phyloP scores from a whole-genome alignment of 37 sponge, comb jelly and placozoan genomes.

The Crambe crambe region DNA sequence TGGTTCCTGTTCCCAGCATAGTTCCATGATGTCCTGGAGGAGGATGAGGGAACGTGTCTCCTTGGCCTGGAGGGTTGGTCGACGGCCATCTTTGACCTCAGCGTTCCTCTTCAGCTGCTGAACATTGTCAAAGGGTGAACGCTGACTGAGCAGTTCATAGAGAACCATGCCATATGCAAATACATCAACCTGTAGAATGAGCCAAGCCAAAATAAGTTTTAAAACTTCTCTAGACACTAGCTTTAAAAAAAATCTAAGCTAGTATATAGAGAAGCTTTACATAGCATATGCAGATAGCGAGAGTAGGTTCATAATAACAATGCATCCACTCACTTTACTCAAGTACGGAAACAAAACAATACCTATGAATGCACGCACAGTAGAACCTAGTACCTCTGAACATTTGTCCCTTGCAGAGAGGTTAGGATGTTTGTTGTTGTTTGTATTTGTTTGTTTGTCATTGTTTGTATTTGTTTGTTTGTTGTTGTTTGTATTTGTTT shows the following conservation, averaged over 20 bases:
- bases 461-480: no score
- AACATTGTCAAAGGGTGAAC: conserved; percentile 62
- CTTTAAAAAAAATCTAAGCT: not conserved
- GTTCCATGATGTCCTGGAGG: conserved; percentile 67
- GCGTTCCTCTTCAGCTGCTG: conserved; percentile 30
- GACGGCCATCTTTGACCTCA: conserved; percentile 31
- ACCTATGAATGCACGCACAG: no score
- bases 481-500: no score
- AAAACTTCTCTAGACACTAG: not conserved
- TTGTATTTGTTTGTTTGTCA: no score
- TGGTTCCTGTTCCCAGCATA: conserved; percentile 80
- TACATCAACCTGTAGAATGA: conserved; percentile 76
- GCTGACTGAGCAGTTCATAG: conserved; percentile 70
- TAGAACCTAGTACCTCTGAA: no score
- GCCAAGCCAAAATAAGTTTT: not conserved
- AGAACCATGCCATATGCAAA: conserved; percentile 91
- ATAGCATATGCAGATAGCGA: no score
- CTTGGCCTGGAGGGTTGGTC: conserved; percentile 49
- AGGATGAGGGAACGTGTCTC: conserved; percentile 64
- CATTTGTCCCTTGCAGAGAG: no score
- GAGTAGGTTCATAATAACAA: no score
- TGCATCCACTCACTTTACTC: no score
- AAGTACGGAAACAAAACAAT: no score
- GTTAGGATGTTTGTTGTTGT: no score
- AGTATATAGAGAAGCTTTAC: no score